Percentiles rank a stretch among this genome's conserved stretches.
Conservation (phyloP, 2,797 vertebrate species). For the Borostomias antarcticus region DNA sequence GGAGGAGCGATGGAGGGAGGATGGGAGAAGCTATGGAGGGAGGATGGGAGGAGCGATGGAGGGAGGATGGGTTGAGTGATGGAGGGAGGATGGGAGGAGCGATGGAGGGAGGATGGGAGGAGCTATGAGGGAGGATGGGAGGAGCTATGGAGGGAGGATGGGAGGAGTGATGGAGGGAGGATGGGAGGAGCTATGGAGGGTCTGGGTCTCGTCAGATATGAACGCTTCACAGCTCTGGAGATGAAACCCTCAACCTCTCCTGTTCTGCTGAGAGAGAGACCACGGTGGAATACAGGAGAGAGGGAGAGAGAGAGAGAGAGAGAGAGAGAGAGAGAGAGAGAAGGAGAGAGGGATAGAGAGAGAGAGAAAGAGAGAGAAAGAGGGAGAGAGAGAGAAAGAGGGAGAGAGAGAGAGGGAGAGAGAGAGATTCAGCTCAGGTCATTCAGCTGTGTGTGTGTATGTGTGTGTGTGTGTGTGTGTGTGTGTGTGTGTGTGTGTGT, state of each 20-base stretch:
- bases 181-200: not conserved
- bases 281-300: too few species aligned
- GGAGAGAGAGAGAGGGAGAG: not conserved
- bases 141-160: too few species aligned
- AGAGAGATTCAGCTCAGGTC: not conserved
- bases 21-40: too few species aligned
- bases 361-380: too few species aligned
- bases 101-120: too few species aligned
- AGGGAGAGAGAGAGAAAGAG: not conserved
- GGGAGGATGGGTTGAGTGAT: too few species aligned
- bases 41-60: too few species aligned
- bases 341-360: not conserved
- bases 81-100: too few species aligned
- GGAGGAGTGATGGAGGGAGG: conserved; percentile 9
- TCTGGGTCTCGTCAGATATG: too few species aligned
- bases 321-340: conserved; percentile 1
- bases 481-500: conserved; percentile 18
- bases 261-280: not conserved
- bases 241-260: conserved; percentile 24
- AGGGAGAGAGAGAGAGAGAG: not conserved
- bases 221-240: conserved; percentile 19
- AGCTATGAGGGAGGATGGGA: too few species aligned
- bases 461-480: conserved; percentile 28
- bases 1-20: too few species aligned
- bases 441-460: not conserved